Percentiles rank a stretch among this genome's conserved stretches.
These are phyloP conservation scores for Catharus bicknelli DNA, from an alignment of 2,113 vertebrate species.

Conservation along the genomic window DNA sequence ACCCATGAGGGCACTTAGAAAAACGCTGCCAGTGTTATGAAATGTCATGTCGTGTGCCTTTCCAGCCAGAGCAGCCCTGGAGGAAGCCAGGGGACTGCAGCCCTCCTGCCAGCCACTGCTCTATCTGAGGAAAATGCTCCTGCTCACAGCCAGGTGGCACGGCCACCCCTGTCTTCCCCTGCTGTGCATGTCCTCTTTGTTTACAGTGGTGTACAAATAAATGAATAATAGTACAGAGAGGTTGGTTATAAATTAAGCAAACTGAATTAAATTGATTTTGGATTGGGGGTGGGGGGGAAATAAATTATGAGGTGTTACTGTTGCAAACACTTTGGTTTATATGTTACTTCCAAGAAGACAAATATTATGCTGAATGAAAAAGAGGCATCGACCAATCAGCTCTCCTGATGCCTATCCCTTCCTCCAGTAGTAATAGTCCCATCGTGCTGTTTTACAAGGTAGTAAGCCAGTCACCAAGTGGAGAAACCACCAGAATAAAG, in stretches of 20 bases:
- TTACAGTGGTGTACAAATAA: background rate
- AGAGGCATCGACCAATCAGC: constrained; percentile 1
- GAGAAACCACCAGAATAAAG: constrained; percentile 22
- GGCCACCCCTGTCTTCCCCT: background rate
- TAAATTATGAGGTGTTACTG: constrained; percentile 67
- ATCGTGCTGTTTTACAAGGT: constrained; percentile 56
- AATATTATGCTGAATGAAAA: constrained; percentile 52
- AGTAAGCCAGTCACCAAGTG: constrained; percentile 53
- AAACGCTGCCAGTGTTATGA: background rate
- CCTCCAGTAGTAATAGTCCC: constrained; percentile 25
- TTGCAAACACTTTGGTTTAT: constrained; percentile 68
- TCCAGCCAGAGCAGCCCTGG: accelerated
- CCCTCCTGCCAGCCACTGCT: accelerated
- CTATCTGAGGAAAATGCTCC: background rate
- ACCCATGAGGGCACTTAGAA: background rate
- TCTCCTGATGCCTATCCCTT: constrained; percentile 18
- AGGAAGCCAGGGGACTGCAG: background rate
- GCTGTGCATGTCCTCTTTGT: background rate
- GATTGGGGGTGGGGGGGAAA: background rate
- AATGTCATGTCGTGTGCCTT: accelerated
- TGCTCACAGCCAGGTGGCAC: accelerated
- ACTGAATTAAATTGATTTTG: constrained; percentile 13
- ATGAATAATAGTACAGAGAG: background rate
- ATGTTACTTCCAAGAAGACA: constrained; percentile 63
- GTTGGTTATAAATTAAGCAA: constrained; percentile 35